phyloP scores from a whole-genome alignment of 2,113 vertebrate species.

The Apteryx mantelli region DNA sequence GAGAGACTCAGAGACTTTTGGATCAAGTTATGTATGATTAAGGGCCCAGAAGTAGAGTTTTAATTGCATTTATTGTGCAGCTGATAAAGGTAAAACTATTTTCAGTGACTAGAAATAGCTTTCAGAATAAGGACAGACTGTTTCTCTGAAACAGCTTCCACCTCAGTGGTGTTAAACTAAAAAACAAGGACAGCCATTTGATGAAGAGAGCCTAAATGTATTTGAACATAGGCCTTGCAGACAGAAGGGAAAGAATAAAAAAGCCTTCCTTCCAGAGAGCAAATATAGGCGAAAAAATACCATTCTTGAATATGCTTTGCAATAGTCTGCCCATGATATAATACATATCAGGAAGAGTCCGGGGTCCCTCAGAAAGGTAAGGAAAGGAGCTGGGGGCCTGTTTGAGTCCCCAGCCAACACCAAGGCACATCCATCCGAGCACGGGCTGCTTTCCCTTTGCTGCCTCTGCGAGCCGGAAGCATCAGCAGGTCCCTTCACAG shows the following conservation, averaged over 20 bases:
- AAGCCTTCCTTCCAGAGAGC: neutral
- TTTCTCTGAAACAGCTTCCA: neutral
- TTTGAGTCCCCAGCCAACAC: neutral
- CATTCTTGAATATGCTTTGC: neutral
- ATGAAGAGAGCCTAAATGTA: neutral
- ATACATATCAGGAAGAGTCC: neutral
- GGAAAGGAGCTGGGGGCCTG: neutral
- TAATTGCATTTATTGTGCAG: neutral
- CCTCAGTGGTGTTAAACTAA: neutral
- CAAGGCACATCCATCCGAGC: neutral
- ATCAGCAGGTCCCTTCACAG: neutral
- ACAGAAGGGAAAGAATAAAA: neutral
- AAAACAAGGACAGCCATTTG: neutral
- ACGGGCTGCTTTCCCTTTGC: neutral
- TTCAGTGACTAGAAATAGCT: neutral
- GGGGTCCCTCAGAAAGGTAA: neutral
- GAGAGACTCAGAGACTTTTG: neutral
- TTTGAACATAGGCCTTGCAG: neutral
- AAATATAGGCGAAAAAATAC: neutral
- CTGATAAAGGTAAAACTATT: neutral
- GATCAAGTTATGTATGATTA: neutral
- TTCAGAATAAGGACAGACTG: neutral
- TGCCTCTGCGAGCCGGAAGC: neutral
- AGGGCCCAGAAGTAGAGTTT: neutral
- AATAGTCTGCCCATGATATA: neutral